Base-by-base conservation (phyloP, 2,797 vertebrate genomes). In the Mormyrops attenuatus region DNA sequence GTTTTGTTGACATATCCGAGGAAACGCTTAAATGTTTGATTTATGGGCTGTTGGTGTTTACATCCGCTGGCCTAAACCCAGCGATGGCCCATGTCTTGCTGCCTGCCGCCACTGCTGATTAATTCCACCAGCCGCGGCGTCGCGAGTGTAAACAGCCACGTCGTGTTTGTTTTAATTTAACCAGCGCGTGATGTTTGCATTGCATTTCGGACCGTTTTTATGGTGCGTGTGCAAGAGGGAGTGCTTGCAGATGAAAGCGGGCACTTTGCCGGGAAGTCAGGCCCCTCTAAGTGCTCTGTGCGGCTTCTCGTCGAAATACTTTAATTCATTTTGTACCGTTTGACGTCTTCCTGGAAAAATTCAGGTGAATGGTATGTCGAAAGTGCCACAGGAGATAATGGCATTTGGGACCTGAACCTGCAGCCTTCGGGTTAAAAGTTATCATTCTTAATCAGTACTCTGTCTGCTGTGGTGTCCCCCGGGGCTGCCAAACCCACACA, bases 161-260 rank as follows among this genome's bases (percentile, higher is more conserved):
- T 26, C 9, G 22, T 85, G 50, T 57, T 87, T 87, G 53, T 55
- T 87, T 87, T 87, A 60, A 57, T 87, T 87, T 87, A 55, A 52
- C 8, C 3, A 1, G 22, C 17, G 30, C 17, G 15, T 9, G 13
- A 22, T 87, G 53, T 57, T 87, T 87, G 53, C 88, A 63, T 60
- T 84, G 17, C 49, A 87, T 57, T 86, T 90, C 77, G 17, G 30
- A 2, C 52, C 15, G 49, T 85, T 50, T 50, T 50, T 85, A n/a
- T 26, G 11, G 2, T 30, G 41, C 20, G 34, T 50, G n/a, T 1
- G 11, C 8, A 2, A 26, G 38, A 26, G 1, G 44, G 41, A 47
- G 41, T 26, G 3, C n/a, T 26, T 1, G n/a, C 44, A 85, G 82
- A 50, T 85, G n/a, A 50, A 6, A 11, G 41, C 47, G 11, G 47